phyloP scores from a whole-genome alignment of 2,797 vertebrate species.

The Acanthornis magna region DNA sequence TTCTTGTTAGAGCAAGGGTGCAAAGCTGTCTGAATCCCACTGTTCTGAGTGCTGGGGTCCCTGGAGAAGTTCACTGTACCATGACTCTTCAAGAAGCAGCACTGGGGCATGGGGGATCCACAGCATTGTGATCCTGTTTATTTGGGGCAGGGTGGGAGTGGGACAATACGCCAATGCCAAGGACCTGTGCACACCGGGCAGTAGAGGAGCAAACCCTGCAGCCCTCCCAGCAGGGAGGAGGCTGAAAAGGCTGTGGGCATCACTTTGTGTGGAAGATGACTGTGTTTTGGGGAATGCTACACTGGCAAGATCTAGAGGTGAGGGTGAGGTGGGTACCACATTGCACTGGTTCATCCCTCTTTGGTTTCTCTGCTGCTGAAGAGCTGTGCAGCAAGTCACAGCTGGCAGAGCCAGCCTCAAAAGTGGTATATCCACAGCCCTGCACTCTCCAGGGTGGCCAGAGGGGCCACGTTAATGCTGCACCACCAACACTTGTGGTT shows the following conservation, averaged over 20 bases:
- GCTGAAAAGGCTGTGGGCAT: neutral
- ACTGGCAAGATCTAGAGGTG: neutral
- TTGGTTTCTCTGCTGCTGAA: neutral
- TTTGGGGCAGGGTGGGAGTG: neutral
- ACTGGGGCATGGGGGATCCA: neutral
- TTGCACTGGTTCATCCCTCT: neutral
- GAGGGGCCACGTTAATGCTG: fast-evolving
- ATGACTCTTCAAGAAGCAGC: neutral
- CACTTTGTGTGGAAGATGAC: neutral
- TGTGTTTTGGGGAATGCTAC: neutral
- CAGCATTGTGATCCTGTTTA: fast-evolving
- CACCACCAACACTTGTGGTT: neutral
- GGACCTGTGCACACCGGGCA: neutral
- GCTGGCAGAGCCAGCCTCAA: neutral
- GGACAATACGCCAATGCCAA: neutral
- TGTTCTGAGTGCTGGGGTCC: neutral
- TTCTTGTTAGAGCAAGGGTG: neutral
- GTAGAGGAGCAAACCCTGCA: neutral
- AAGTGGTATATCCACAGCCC: neutral
- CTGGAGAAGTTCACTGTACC: neutral
- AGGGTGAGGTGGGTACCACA: neutral
- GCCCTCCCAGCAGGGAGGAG: neutral
- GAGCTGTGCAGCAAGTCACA: neutral
- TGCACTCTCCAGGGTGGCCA: neutral
- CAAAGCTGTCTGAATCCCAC: neutral